Conservation (phyloP, 2,888 invertebrate species). For the Vannuccia rotundouncinata region DNA sequence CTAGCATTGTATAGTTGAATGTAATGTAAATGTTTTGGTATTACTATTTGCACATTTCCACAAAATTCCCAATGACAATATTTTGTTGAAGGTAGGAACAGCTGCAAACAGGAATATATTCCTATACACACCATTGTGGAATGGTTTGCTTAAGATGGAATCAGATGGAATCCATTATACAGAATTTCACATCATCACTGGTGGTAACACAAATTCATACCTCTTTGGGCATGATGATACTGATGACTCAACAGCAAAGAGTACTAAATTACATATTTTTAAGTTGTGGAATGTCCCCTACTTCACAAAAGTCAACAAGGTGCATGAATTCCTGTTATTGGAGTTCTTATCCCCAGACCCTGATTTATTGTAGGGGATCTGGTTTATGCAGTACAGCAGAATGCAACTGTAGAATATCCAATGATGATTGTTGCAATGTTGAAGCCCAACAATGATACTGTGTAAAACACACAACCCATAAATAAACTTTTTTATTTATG, state of each 20-base stretch:
- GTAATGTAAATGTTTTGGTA: background rate
- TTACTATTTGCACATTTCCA: conserved; percentile 15
- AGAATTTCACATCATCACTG: background rate
- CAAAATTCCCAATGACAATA: conserved; percentile 5
- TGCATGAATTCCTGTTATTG: too few species aligned
- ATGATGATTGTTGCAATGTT: background rate
- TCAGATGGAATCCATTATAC: conserved; percentile 13
- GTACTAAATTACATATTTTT: background rate
- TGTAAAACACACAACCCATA: too few species aligned
- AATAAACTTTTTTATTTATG: too few species aligned
- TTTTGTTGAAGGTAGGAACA: conserved; percentile 19
- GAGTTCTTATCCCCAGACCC: too few species aligned
- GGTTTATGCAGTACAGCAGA: background rate
- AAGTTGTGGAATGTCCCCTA: conserved; percentile 1
- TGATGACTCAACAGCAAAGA: conserved; percentile 1
- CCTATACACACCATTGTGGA: conserved; percentile 4
- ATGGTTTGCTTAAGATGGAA: background rate
- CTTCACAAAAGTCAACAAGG: conserved; percentile 1
- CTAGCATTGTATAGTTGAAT: background rate
- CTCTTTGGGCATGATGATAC: background rate
- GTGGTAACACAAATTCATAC: conserved; percentile 10
- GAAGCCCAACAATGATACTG: background rate
- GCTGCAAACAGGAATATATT: conserved; percentile 16
- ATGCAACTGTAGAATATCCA: background rate
- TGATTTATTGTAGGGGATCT: too few species aligned